Conservation (phyloP, 30 jellyfish, hydroid and myxozoan genomes). For the Catostylus mosaicus region DNA sequence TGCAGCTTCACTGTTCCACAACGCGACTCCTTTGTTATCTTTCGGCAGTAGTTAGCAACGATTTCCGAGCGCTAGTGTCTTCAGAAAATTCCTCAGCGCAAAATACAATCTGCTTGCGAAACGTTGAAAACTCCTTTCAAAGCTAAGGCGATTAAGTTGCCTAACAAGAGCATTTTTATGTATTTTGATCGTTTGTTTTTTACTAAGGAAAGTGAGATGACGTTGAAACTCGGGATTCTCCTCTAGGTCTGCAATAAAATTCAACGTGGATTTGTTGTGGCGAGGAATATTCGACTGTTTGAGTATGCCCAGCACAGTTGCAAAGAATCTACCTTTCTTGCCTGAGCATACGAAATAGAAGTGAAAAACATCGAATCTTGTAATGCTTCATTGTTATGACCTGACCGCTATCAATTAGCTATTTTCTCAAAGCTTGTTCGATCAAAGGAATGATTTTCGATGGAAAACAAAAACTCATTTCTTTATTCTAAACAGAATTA, state of each 20-base stretch:
- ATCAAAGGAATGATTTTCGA: neutral
- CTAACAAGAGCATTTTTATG: conserved; percentile 3
- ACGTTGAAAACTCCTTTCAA: conserved; percentile 29
- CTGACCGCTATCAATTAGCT: too few species aligned
- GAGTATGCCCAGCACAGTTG: neutral
- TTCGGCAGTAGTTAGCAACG: conserved; percentile 19
- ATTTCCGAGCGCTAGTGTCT: conserved; percentile 6
- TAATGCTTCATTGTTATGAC: too few species aligned
- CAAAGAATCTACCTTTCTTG: too few species aligned
- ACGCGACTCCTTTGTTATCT: conserved; percentile 20
- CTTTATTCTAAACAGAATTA: neutral
- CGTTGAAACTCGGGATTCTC: neutral
- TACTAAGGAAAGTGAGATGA: neutral
- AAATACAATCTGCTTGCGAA: conserved; percentile 10
- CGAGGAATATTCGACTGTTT: neutral
- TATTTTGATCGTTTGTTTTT: neutral
- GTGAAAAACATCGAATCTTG: too few species aligned
- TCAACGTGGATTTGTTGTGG: neutral
- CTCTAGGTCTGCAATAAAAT: neutral
- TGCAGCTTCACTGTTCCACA: conserved; percentile 19
- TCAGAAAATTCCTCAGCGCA: conserved; percentile 11
- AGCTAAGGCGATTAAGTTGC: conserved; percentile 32
- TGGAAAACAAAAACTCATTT: neutral
- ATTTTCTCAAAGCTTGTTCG: too few species aligned
- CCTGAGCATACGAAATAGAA: too few species aligned